Conservation (phyloP, 92 coral and sea anemone genomes). For the Zoanthus solanderi region DNA sequence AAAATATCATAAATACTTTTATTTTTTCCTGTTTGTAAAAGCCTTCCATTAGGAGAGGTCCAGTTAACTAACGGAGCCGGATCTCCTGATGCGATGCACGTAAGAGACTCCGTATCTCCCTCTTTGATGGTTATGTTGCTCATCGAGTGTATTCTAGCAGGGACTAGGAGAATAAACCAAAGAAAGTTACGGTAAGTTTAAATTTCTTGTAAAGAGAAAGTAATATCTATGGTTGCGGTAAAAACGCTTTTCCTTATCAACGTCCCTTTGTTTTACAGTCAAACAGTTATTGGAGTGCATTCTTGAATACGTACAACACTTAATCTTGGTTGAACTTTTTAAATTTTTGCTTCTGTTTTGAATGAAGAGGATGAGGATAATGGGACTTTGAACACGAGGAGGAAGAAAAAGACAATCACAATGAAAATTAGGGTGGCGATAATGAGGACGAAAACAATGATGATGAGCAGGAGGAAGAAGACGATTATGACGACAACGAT, state of each 20-base stretch:
- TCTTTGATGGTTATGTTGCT: background rate
- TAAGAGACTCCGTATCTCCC: background rate
- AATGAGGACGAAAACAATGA: background rate
- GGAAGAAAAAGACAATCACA: background rate
- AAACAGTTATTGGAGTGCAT: too few relatives aligned
- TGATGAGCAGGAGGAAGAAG: too few relatives aligned
- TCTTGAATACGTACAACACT: background rate
- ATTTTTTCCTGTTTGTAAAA: background rate
- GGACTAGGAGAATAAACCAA: background rate
- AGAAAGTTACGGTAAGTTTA: background rate
- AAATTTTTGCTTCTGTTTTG: too few relatives aligned
- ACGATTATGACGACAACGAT: too few relatives aligned
- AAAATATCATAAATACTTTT: background rate
- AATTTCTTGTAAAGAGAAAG: background rate
- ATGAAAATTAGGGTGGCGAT: background rate
- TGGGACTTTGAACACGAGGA: background rate
- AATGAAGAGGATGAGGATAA: background rate
- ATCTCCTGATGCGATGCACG: background rate
- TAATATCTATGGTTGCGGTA: background rate
- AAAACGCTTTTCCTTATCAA: too few relatives aligned
- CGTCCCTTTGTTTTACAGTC: too few relatives aligned
- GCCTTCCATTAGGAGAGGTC: background rate
- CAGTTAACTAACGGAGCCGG: conserved; percentile 10
- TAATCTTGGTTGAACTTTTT: too few relatives aligned
- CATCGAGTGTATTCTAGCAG: background rate